Percentiles rank a stretch among this genome's conserved stretches.
Conservation (phyloP, 2,888 invertebrate genomes). For the Diplolepis rosae region DNA sequence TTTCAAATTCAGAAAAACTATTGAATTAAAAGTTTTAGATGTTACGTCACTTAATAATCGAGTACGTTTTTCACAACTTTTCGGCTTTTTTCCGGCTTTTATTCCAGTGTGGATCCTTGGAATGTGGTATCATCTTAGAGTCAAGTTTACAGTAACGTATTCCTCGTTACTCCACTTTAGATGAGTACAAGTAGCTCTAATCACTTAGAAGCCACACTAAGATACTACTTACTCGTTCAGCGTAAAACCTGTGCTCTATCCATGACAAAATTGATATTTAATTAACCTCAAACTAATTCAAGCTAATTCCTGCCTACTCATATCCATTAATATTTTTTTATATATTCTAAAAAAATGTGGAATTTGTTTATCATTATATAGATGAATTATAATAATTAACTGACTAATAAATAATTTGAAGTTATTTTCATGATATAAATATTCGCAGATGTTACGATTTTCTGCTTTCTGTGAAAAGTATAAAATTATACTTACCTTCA, state of each 20-base stretch:
- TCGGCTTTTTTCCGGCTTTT: neutral
- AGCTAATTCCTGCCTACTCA: too few species aligned
- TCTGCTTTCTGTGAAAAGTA: too few species aligned
- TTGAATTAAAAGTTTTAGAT: too few species aligned
- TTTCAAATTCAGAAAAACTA: too few species aligned
- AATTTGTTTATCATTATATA: too few species aligned
- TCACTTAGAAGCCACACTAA: neutral
- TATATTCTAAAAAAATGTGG: too few species aligned
- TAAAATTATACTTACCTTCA: neutral
- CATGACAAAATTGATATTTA: neutral
- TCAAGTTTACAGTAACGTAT: neutral
- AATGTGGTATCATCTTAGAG: neutral
- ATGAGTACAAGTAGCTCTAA: neutral
- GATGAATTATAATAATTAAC: too few species aligned
- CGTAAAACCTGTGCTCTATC: constrained; percentile 5
- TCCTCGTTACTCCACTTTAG: neutral
- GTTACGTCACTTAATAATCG: too few species aligned
- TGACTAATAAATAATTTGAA: too few species aligned
- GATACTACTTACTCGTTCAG: neutral
- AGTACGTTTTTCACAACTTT: neutral
- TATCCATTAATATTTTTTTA: too few species aligned
- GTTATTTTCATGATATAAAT: too few species aligned
- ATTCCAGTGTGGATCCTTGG: neutral
- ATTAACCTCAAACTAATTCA: neutral
- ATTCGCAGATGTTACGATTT: too few species aligned